A percentile compares a stretch with the other conserved stretches of the same genome.
These are phyloP conservation scores for Anthoptus insignis DNA, from an alignment of 2,888 invertebrate species.

Conservation along the genomic window DNA sequence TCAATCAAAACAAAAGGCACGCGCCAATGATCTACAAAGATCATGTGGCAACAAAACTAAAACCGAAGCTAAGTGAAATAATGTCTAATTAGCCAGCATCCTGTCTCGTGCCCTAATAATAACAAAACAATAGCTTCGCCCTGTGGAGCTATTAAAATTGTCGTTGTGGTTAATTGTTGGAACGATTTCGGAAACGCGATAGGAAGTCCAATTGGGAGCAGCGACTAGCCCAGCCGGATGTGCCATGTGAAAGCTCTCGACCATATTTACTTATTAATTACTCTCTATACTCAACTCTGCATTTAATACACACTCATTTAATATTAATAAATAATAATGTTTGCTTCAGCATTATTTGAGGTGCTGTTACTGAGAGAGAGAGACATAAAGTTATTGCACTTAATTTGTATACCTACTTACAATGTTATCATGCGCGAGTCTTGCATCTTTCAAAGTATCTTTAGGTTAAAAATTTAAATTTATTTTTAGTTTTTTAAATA, in stretches of 20 bases:
- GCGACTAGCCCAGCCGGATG: slow-evolving; percentile 73
- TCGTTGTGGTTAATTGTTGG: slow-evolving; percentile 64
- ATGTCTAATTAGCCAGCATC: slow-evolving; percentile 81
- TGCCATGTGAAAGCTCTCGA: slow-evolving; percentile 77
- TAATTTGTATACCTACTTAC: no score
- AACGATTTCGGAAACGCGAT: slow-evolving; percentile 82
- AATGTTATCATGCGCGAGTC: no score
- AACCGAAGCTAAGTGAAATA: slow-evolving; percentile 75
- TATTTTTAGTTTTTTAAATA: no score
- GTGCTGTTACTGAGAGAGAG: no score
- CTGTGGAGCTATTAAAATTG: slow-evolving; percentile 73
- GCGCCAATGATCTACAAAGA: slow-evolving; percentile 38
- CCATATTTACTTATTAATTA: slow-evolving; percentile 41
- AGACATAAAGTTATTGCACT: no score
- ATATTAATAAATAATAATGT: slow-evolving; percentile 15
- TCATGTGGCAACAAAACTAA: slow-evolving; percentile 59
- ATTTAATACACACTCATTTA: slow-evolving; percentile 10
- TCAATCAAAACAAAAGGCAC: slow-evolving; percentile 18
- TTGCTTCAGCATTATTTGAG: no score
- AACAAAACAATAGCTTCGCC: slow-evolving; percentile 83
- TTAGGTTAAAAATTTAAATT: no score
- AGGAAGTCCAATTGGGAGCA: slow-evolving; percentile 86
- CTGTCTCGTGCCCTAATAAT: slow-evolving; percentile 84
- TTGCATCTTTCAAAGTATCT: no score
- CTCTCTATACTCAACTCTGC: background rate